phyloP scores from a whole-genome alignment of 1,140 invertebrate genomes.

The Drosophila pectinifera region DNA sequence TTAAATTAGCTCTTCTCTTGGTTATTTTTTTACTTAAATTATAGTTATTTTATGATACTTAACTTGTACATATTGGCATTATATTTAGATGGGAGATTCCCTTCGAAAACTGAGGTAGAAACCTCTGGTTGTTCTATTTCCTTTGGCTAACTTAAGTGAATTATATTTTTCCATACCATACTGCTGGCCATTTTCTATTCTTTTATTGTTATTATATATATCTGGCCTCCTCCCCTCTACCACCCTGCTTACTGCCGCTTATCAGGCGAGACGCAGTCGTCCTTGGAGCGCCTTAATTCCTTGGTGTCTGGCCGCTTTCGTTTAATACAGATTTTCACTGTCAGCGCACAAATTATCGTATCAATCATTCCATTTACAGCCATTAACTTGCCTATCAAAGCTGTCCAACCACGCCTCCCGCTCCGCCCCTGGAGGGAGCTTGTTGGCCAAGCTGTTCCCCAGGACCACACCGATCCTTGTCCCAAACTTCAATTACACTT shows the following conservation, averaged over 20 bases:
- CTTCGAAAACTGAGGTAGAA: too few relatives aligned
- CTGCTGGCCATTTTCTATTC: background rate
- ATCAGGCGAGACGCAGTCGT: slow-evolving; percentile 7
- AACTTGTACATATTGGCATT: too few relatives aligned
- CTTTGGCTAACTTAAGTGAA: too few relatives aligned
- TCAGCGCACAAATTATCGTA: slow-evolving; percentile 34
- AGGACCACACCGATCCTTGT: slow-evolving; percentile 1
- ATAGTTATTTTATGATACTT: too few relatives aligned
- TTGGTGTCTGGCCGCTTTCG: slow-evolving; percentile 1
- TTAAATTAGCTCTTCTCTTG: too few relatives aligned
- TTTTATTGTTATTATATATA: background rate
- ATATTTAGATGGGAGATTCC: too few relatives aligned
- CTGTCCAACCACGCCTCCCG: background rate
- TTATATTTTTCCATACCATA: too few relatives aligned
- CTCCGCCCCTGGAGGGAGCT: background rate
- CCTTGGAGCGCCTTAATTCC: slow-evolving; percentile 18
- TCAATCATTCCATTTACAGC: slow-evolving; percentile 36
- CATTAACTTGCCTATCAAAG: slow-evolving; percentile 35
- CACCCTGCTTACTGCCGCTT: background rate
- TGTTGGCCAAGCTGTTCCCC: slow-evolving; percentile 33
- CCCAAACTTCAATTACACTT: slow-evolving; percentile 29
- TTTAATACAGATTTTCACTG: slow-evolving; percentile 24
- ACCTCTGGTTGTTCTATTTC: too few relatives aligned
- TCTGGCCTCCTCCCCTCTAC: background rate
- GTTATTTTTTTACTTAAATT: too few relatives aligned